Evolutionary conservation across 1,140 invertebrate species (phyloP).

Genomic region (Trachelipus rathkii): DNA sequence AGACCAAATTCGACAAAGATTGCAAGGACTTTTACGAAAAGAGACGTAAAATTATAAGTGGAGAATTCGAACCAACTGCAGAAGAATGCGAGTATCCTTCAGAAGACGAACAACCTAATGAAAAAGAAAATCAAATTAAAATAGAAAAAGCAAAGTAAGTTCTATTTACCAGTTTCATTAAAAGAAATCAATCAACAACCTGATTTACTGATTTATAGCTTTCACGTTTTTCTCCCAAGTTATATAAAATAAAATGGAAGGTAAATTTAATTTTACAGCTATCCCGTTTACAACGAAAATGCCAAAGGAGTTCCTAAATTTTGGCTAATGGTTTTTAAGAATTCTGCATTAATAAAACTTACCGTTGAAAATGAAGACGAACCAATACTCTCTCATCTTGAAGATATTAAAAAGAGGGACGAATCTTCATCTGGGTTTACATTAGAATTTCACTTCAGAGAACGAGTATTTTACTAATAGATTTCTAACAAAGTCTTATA

Average conservation of each 20-base stretch:
- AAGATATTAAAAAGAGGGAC: slow-evolving; percentile 77
- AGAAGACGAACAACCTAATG: slow-evolving; percentile 69
- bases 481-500: slow-evolving; percentile 90
- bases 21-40: slow-evolving; percentile 54
- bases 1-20: slow-evolving; percentile 41
- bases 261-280: slow-evolving; percentile 35
- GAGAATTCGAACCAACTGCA: slow-evolving; percentile 74
- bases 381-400: slow-evolving; percentile 85
- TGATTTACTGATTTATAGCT: too few species aligned
- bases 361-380: slow-evolving; percentile 90
- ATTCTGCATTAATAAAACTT: slow-evolving; percentile 83
- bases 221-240: too few species aligned
- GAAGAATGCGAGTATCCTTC: slow-evolving; percentile 78
- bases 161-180: too few species aligned
- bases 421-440: slow-evolving; percentile 72
- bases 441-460: slow-evolving; percentile 88
- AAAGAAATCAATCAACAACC: too few species aligned
- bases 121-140: slow-evolving; percentile 54
- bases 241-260: background rate
- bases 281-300: slow-evolving; percentile 51
- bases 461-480: slow-evolving; percentile 97
- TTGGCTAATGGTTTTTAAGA: slow-evolving; percentile 95
- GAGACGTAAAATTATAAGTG: slow-evolving; percentile 53
- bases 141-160: slow-evolving; percentile 9
- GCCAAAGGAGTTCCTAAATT: slow-evolving; percentile 90